Evolutionary conservation across 1,140 invertebrate genomes (phyloP).

Genomic region (Ladona fulva): DNA sequence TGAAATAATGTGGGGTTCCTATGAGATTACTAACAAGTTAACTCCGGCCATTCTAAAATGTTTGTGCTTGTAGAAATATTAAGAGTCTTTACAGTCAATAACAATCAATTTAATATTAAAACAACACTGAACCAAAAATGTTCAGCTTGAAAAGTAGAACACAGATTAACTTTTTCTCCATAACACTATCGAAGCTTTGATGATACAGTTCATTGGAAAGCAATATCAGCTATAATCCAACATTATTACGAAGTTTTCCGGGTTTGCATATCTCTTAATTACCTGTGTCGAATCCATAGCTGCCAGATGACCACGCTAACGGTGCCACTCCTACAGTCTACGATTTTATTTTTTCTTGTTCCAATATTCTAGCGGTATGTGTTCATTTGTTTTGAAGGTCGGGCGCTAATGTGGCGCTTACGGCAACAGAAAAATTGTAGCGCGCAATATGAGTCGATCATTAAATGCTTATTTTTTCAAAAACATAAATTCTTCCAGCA

Average conservation of each 20-base stretch:
- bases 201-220: neutral
- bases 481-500: too few species aligned
- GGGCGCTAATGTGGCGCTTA: too few species aligned
- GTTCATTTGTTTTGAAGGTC: too few species aligned
- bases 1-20: too few species aligned
- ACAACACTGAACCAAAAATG: neutral
- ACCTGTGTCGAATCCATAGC: neutral
- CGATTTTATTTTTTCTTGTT: slow-evolving; percentile 4
- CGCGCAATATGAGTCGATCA: too few species aligned
- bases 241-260: neutral
- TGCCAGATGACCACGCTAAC: neutral
- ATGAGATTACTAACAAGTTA: too few species aligned
- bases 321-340: neutral
- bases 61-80: too few species aligned
- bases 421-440: too few species aligned
- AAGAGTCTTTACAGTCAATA: too few species aligned
- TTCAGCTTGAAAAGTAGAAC: neutral
- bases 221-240: neutral
- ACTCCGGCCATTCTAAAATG: too few species aligned
- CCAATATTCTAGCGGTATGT: neutral
- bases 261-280: neutral
- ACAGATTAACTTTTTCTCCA: neutral
- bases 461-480: too few species aligned
- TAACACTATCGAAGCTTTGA: neutral
- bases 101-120: neutral